phyloP scores from a whole-genome alignment of 2,113 vertebrate species.

The Brevimyrus niger region DNA sequence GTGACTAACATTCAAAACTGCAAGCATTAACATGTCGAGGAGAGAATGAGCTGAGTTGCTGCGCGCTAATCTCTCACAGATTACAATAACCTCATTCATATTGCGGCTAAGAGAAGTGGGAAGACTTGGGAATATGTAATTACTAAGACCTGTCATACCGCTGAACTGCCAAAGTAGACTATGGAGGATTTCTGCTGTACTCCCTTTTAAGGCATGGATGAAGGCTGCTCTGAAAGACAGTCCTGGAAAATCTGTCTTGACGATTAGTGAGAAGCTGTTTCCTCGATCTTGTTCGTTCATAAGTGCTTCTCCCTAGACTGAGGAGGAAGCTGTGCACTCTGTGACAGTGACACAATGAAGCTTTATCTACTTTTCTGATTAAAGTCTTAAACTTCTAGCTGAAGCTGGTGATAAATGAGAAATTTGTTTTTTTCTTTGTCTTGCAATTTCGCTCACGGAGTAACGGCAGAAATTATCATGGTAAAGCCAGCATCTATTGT shows the following conservation, averaged over 20 bases:
- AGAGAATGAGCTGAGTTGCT: constrained; percentile 21
- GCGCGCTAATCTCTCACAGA: constrained; percentile 25
- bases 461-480: constrained; percentile 40
- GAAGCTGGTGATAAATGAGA: constrained; percentile 16
- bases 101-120: constrained; percentile 16
- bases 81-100: constrained; percentile 30
- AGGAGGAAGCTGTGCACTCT: constrained; percentile 48
- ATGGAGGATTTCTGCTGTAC: constrained; percentile 14
- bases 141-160: constrained; percentile 30
- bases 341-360: constrained; percentile 11
- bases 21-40: constrained; percentile 6
- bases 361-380: constrained; percentile 25
- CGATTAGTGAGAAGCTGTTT: constrained; percentile 55
- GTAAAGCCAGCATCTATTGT: constrained; percentile 48
- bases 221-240: constrained; percentile 21
- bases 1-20: constrained; percentile 14
- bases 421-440: neutral
- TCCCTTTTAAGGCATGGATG: constrained; percentile 23
- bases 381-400: constrained; percentile 15
- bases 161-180: constrained; percentile 18
- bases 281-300: constrained; percentile 55
- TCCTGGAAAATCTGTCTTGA: constrained; percentile 29
- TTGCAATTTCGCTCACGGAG: constrained; percentile 47
- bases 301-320: constrained; percentile 34
- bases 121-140: constrained; percentile 29